These are phyloP conservation scores for Brenthis hecate DNA, from an alignment of 2,888 invertebrate genomes.

Conservation along the genomic window DNA sequence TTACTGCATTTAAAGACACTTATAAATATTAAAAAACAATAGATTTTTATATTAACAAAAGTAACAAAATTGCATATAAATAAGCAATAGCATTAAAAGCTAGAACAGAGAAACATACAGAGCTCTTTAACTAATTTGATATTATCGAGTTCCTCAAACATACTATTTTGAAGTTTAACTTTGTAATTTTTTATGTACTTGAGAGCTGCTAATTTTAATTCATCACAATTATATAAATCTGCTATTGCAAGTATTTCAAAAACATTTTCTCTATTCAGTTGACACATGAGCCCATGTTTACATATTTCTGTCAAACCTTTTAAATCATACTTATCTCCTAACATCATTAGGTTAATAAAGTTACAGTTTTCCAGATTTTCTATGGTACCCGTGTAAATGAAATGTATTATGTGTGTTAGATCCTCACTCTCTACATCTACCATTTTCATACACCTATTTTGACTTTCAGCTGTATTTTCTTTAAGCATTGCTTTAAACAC, in stretches of 20 bases:
- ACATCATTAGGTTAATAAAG: slow-evolving; percentile 60
- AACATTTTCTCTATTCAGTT: slow-evolving; percentile 60
- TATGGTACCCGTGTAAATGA: slow-evolving; percentile 68
- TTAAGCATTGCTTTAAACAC: slow-evolving; percentile 76
- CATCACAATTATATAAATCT: slow-evolving; percentile 64
- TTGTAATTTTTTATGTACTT: slow-evolving; percentile 67
- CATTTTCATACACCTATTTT: slow-evolving; percentile 64
- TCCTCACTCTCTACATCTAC: slow-evolving; percentile 65
- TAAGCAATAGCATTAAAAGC: too few relatives aligned
- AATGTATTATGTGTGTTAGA: slow-evolving; percentile 61
- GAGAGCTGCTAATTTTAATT: slow-evolving; percentile 57
- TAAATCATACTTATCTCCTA: slow-evolving; percentile 68
- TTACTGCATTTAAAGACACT: background rate
- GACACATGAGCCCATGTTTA: slow-evolving; percentile 57
- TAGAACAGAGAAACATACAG: slow-evolving; percentile 55
- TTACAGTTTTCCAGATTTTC: slow-evolving; percentile 58
- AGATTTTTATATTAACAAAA: background rate
- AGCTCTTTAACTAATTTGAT: slow-evolving; percentile 59
- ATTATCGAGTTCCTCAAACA: slow-evolving; percentile 64
- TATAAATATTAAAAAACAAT: slow-evolving; percentile 6
- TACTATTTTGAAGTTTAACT: slow-evolving; percentile 50
- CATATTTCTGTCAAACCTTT: slow-evolving; percentile 60
- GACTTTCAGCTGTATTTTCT: slow-evolving; percentile 70
- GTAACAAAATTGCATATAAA: too few relatives aligned
- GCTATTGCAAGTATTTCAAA: slow-evolving; percentile 62